Evolutionary conservation across 2,797 vertebrate species (phyloP).

Genomic region (Poeciliopsis infans): DNA sequence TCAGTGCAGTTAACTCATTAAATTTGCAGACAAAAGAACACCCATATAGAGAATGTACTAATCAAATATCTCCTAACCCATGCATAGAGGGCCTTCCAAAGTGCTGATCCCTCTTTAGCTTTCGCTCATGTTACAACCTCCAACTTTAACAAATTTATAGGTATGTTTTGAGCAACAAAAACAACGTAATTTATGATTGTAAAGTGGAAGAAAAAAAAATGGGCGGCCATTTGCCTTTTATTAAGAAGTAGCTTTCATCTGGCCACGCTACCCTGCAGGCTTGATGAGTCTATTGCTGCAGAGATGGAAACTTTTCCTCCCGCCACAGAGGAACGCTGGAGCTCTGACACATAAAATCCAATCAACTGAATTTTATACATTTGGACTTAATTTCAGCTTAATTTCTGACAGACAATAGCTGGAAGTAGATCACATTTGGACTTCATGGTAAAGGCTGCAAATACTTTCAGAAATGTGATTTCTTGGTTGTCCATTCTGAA

Average conservation of each 20-base stretch:
- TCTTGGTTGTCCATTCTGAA: neutral
- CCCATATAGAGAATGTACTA: neutral
- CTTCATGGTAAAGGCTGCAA: neutral
- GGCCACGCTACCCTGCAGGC: too few relatives aligned
- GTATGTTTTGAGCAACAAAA: neutral
- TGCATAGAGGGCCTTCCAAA: neutral
- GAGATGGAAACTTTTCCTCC: too few relatives aligned
- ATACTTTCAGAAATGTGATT: neutral
- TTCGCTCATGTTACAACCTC: neutral
- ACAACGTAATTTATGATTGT: neutral
- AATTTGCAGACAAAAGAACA: neutral
- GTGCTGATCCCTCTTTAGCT: neutral
- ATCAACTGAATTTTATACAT: too few relatives aligned
- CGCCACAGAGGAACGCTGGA: too few relatives aligned
- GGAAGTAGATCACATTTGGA: neutral
- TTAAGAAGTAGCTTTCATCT: too few relatives aligned
- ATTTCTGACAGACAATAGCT: neutral
- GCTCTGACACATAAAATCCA: too few relatives aligned
- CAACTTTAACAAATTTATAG: neutral
- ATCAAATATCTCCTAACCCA: neutral
- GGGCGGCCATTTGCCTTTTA: too few relatives aligned
- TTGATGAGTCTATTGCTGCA: too few relatives aligned
- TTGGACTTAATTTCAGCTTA: neutral
- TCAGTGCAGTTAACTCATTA: neutral
- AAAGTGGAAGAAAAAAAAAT: neutral